These are phyloP conservation scores for Tragelaphus strepsiceros DNA, from an alignment of 2,113 vertebrate species.

Conservation along the genomic window DNA sequence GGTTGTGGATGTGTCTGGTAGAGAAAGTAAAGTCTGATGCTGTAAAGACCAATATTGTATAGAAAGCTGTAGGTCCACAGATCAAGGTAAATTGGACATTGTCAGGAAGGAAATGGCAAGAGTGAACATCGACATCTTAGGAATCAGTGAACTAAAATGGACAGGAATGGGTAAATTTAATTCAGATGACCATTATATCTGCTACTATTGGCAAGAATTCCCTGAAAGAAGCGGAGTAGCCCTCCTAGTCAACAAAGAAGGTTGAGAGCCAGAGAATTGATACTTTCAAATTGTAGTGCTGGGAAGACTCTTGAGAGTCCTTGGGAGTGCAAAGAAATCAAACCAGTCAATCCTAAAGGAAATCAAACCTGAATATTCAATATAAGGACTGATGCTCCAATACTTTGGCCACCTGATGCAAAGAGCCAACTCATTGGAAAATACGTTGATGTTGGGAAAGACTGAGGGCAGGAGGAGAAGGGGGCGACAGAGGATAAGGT, in stretches of 20 bases:
- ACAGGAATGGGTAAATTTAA: background rate
- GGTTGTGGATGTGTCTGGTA: background rate
- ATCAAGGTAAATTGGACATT: background rate
- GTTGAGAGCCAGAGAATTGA: background rate
- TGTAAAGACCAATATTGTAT: background rate
- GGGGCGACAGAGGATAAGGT: background rate
- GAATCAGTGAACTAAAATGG: background rate
- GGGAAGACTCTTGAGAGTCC: background rate
- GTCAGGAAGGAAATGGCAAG: background rate
- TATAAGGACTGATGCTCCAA: background rate
- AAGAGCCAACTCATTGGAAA: background rate
- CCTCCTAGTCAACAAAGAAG: background rate
- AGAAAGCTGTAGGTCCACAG: background rate
- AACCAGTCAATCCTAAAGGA: background rate
- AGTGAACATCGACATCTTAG: background rate
- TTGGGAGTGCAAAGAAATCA: background rate
- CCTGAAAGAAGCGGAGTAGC: background rate
- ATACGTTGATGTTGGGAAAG: background rate
- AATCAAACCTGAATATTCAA: background rate
- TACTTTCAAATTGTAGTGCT: background rate
- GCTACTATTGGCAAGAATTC: background rate
- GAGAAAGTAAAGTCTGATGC: background rate
- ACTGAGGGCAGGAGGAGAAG: background rate
- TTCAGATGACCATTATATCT: background rate
- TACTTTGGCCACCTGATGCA: background rate